Percentiles rank a stretch among this genome's conserved stretches.
Evolutionary conservation across 2,888 invertebrate genomes (phyloP).

Genomic region (Acleris emargana): DNA sequence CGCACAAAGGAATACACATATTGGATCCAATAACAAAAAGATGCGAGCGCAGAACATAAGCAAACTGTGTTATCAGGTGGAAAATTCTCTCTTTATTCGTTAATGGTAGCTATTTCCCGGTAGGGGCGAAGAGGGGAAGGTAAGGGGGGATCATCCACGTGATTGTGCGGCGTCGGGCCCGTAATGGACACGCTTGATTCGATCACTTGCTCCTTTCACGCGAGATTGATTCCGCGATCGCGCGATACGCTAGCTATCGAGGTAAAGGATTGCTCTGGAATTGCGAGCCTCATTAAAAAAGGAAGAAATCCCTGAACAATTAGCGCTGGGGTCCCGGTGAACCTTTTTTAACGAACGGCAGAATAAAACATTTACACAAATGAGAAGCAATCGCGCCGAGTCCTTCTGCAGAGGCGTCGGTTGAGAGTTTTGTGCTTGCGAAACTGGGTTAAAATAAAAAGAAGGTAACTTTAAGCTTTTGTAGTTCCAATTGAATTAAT

Average conservation of each 20-base stretch:
- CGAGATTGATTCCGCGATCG: conserved; percentile 59
- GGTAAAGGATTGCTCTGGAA: conserved; percentile 3
- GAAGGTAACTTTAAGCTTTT: neutral
- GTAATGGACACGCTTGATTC: conserved; percentile 70
- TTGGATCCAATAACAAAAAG: conserved; percentile 53
- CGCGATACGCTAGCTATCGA: conserved; percentile 3
- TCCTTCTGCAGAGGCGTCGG: conserved; percentile 7
- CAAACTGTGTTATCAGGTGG: conserved; percentile 64
- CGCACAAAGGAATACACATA: conserved; percentile 45
- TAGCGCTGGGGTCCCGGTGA: conserved; percentile 41
- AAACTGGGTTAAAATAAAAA: conserved; percentile 26
- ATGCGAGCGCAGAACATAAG: conserved; percentile 50
- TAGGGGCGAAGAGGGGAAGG: conserved; percentile 30
- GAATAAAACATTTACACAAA: conserved; percentile 50
- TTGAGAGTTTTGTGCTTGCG: conserved; percentile 32
- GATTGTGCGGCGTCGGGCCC: conserved; percentile 62
- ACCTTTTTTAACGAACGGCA: conserved; percentile 47
- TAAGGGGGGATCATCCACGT: conserved; percentile 52
- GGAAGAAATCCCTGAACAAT: conserved; percentile 47
- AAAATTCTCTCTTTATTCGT: conserved; percentile 64
- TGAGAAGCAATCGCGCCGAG: conserved; percentile 43
- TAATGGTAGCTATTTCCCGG: conserved; percentile 63
- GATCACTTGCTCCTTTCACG: conserved; percentile 67
- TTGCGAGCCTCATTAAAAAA: conserved; percentile 45
- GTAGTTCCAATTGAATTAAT: too few relatives aligned